phyloP scores from a whole-genome alignment of 2,113 vertebrate species.

The Cygnus atratus region DNA sequence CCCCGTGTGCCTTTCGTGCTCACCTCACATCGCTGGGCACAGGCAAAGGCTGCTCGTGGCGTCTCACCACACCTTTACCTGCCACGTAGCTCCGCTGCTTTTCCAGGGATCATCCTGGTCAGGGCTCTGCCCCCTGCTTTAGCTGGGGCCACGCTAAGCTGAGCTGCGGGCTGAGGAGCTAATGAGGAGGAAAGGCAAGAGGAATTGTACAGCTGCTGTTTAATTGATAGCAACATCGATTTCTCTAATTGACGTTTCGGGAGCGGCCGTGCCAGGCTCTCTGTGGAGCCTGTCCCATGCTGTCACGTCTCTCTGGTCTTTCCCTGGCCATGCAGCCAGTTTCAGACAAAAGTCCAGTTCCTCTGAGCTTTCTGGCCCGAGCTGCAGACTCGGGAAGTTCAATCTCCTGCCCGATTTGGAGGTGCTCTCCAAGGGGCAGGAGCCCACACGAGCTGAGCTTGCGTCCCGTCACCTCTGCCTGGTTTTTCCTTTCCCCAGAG shows the following conservation, averaged over 20 bases:
- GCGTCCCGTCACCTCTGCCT: background rate
- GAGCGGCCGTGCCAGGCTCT: background rate
- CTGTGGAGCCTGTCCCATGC: background rate
- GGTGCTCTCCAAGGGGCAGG: too few relatives aligned
- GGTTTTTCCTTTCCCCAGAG: background rate
- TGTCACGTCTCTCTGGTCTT: background rate
- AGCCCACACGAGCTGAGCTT: too few relatives aligned
- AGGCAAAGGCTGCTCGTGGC: background rate
- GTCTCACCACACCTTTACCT: background rate
- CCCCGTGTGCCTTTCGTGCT: background rate
- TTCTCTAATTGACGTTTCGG: background rate
- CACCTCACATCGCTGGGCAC: rapidly evolving
- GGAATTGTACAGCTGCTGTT: background rate
- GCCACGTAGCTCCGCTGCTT: background rate
- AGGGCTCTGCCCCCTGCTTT: background rate
- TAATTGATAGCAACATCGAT: background rate
- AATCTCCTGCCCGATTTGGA: too few relatives aligned
- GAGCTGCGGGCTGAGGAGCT: background rate
- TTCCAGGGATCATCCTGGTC: background rate
- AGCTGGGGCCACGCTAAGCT: background rate
- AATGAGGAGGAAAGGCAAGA: background rate
- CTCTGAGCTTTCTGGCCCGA: background rate
- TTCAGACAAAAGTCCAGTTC: background rate
- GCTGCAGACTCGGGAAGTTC: too few relatives aligned
- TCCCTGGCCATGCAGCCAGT: background rate